Conservation (phyloP, 2,888 invertebrate species). For the Eremobia ochroleuca region DNA sequence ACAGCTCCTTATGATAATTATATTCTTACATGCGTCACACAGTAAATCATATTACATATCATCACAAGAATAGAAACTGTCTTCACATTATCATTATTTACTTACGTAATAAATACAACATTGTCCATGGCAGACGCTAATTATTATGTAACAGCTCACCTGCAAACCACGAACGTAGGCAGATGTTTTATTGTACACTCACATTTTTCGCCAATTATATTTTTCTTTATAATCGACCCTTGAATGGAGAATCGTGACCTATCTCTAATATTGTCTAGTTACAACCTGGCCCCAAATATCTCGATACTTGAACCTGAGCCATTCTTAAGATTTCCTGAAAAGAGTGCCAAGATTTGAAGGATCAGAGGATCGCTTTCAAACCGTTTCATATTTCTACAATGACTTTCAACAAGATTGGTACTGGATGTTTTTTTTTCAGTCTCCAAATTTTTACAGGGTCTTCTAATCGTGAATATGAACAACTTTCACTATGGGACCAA, state of each 20-base stretch:
- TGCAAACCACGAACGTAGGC: not conserved
- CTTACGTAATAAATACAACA: conserved; percentile 20
- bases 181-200: not conserved
- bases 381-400: not conserved
- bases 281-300: not conserved
- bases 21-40: conserved; percentile 31
- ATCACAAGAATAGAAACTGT: conserved; percentile 38
- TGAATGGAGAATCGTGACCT: not conserved
- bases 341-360: not conserved
- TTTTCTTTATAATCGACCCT: too few species aligned
- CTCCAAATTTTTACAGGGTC: too few species aligned
- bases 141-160: conserved; percentile 8
- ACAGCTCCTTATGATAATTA: conserved; percentile 11
- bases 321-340: not conserved
- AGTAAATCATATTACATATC: conserved; percentile 29
- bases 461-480: too few species aligned
- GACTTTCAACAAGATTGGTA: too few species aligned
- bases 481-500: too few species aligned
- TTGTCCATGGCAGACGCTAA: conserved; percentile 25
- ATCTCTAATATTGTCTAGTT: not conserved
- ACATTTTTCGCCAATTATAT: not conserved
- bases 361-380: not conserved
- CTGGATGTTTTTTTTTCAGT: too few species aligned
- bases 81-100: conserved; percentile 31
- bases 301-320: too few species aligned